Conservation (phyloP, 2,888 invertebrate species). For the Netelia virgata region DNA sequence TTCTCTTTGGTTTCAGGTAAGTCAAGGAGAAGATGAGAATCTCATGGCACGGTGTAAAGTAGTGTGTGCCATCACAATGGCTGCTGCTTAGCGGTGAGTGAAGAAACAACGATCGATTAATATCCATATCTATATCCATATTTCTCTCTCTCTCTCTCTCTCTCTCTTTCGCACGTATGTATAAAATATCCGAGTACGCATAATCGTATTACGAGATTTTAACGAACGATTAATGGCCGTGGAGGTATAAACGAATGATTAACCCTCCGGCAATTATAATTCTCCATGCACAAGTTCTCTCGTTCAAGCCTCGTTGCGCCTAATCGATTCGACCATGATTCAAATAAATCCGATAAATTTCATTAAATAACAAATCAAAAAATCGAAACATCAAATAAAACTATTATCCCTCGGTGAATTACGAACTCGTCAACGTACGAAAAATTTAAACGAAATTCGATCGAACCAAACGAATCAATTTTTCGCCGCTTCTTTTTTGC, state of each 20-base stretch:
- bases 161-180: neutral
- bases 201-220: conserved; percentile 44
- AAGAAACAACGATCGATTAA: conserved; percentile 60
- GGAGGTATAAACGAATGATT: conserved; percentile 63
- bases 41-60: conserved; percentile 25
- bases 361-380: neutral
- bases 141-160: neutral
- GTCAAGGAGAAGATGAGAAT: conserved; percentile 50
- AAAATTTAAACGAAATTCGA: neutral
- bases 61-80: conserved; percentile 14
- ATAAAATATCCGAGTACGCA: neutral
- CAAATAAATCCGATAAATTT: conserved; percentile 21
- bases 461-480: neutral
- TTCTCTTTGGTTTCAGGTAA: conserved; percentile 75
- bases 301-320: neutral
- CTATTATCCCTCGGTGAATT: too few relatives aligned
- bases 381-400: neutral
- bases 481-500: neutral
- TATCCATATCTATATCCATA: conserved; percentile 20
- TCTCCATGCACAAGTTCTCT: conserved; percentile 25
- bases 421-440: neutral
- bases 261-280: conserved; percentile 55
- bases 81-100: conserved; percentile 59
- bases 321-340: conserved; percentile 39
- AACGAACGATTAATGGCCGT: conserved; percentile 45